Percentiles rank a stretch among this genome's conserved stretches.
Evolutionary conservation across 2,888 invertebrate genomes (phyloP).

Genomic region (Syritta pipiens): DNA sequence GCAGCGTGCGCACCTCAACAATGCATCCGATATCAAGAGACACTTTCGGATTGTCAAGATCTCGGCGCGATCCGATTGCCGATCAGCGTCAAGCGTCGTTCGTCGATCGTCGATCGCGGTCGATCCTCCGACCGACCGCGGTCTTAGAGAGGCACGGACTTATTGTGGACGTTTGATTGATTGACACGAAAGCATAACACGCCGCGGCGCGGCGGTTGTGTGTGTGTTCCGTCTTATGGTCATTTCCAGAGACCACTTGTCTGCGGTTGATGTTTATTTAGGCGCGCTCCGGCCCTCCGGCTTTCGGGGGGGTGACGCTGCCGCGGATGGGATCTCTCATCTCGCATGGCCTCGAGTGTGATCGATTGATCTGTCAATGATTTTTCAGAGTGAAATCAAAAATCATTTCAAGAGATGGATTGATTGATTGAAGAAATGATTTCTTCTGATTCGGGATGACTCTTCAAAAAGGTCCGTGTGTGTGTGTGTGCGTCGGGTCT

Average conservation of each 20-base stretch:
- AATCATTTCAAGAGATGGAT: constrained; percentile 63
- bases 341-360: constrained; percentile 64
- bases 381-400: constrained; percentile 62
- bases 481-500: neutral
- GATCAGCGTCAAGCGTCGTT: no score
- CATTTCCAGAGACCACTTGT: constrained; percentile 62
- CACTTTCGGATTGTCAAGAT: constrained; percentile 49
- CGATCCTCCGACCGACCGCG: neutral
- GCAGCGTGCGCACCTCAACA: constrained; percentile 30
- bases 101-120: neutral
- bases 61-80: neutral
- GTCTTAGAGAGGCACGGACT: constrained; percentile 46
- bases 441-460: constrained; percentile 63
- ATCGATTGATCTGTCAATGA: constrained; percentile 70
- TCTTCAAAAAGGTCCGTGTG: constrained; percentile 34
- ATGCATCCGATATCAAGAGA: constrained; percentile 57
- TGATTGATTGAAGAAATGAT: constrained; percentile 69
- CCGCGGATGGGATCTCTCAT: constrained; percentile 32
- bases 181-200: constrained; percentile 67
- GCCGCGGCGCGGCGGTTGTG: constrained; percentile 1
- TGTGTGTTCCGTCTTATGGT: constrained; percentile 23
- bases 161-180: constrained; percentile 65
- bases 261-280: constrained; percentile 67
- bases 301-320: neutral
- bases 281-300: constrained; percentile 35